A percentile compares a stretch with the other conserved stretches of the same genome.
Evolutionary conservation across 2,888 invertebrate species (phyloP).

Genomic region (Phanerotoma sp.): DNA sequence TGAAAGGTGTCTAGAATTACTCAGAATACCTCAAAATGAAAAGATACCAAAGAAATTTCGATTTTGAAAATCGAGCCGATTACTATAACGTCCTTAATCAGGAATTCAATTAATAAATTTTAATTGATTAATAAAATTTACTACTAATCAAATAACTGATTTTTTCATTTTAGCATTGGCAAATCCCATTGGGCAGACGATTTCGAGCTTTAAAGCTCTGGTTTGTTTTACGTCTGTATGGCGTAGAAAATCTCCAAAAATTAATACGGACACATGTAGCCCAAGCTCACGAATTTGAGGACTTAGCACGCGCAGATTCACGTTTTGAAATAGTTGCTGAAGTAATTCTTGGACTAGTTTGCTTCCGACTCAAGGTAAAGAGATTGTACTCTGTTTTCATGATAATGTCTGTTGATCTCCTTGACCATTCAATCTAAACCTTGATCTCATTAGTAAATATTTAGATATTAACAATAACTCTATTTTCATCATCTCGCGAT

Average conservation of each 20-base stretch:
- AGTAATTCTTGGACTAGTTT: conserved; percentile 92
- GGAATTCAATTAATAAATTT: no score
- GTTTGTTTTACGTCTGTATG: conserved; percentile 92
- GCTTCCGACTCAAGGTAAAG: conserved; percentile 85
- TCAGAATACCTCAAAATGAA: no score
- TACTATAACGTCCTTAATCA: no score
- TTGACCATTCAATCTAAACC: conserved; percentile 5
- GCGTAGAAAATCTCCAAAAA: conserved; percentile 83
- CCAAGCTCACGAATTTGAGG: conserved; percentile 86
- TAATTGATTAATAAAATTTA: no score
- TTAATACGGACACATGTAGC: conserved; percentile 83
- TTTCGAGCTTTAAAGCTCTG: conserved; percentile 92
- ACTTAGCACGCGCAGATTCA: conserved; percentile 71
- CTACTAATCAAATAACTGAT: not conserved
- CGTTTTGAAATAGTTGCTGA: conserved; percentile 89
- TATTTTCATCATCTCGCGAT: not conserved
- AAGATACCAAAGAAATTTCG: no score
- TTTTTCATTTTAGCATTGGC: conserved; percentile 73
- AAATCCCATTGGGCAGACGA: conserved; percentile 90
- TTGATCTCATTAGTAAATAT: conserved; percentile 2
- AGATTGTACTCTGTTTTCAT: conserved; percentile 1
- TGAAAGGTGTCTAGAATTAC: no score
- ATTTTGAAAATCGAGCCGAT: no score
- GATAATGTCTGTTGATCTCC: conserved; percentile 4
- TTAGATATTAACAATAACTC: not conserved